Evolutionary conservation across 2,113 vertebrate species (phyloP).

Genomic region (Tachysurus vachellii): DNA sequence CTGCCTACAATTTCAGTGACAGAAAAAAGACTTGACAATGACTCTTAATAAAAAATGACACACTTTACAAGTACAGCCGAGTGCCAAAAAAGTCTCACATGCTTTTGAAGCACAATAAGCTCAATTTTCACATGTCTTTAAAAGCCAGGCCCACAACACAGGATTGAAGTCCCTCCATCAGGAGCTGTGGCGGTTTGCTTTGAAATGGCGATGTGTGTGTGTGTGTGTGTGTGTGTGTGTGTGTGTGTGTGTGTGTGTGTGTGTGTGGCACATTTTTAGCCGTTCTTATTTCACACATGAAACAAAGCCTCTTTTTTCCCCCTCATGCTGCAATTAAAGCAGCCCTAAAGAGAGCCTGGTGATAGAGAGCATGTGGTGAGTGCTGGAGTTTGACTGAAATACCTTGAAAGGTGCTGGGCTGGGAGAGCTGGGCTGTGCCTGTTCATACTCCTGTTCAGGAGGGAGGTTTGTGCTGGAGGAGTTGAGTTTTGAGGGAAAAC

Average conservation of each 20-base stretch:
- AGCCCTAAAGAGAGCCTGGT: constrained; percentile 61
- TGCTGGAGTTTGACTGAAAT: constrained; percentile 61
- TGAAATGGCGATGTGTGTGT: constrained; percentile 72
- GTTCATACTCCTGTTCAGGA: constrained; percentile 55
- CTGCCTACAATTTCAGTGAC: constrained; percentile 44
- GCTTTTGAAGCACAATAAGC: constrained; percentile 72
- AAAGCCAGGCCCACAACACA: constrained; percentile 53
- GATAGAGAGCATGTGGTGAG: constrained; percentile 62
- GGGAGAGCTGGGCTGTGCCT: constrained; percentile 44
- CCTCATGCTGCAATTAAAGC: constrained; percentile 60
- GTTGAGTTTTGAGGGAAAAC: constrained; percentile 67
- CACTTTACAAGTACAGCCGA: constrained; percentile 68
- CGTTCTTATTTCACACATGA: constrained; percentile 58
- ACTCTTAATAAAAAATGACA: constrained; percentile 57
- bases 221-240: constrained; percentile 45
- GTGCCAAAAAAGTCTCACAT: constrained; percentile 65
- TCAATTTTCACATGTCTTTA: constrained; percentile 66
- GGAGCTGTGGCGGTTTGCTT: constrained; percentile 69
- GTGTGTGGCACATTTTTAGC: constrained; percentile 65
- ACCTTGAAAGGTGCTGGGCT: constrained; percentile 64
- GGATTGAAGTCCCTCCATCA: constrained; percentile 61
- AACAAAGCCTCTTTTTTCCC: constrained; percentile 48
- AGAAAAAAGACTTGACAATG: constrained; percentile 43
- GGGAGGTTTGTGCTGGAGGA: constrained; percentile 40
- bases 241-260: constrained; percentile 63